Evolutionary conservation across 2,888 invertebrate species (phyloP).

Genomic region (Lacanobia oleracea): DNA sequence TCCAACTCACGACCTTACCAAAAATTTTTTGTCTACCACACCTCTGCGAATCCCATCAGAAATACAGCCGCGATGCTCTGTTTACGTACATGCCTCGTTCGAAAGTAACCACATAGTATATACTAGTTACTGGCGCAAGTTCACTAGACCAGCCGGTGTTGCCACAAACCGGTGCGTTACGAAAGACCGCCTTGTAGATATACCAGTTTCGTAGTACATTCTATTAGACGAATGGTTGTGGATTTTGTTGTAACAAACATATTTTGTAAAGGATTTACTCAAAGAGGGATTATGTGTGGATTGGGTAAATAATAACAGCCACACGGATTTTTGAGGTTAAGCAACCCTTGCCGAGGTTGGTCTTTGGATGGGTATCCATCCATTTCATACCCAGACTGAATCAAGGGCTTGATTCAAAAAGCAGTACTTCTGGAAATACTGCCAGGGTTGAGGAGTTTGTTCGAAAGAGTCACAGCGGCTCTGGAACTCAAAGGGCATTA

Average conservation of each 20-base stretch:
- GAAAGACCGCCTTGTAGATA: slow-evolving; percentile 25
- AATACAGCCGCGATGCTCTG: neutral
- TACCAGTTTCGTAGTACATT: slow-evolving; percentile 23
- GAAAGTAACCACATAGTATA: slow-evolving; percentile 36
- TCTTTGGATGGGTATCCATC: no score
- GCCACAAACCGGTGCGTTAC: slow-evolving; percentile 39
- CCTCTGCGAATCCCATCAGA: neutral
- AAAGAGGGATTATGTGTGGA: neutral
- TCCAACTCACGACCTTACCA: no score
- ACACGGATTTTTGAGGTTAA: neutral
- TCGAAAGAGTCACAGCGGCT: no score
- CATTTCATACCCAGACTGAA: no score
- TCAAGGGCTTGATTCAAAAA: no score
- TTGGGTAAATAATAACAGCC: no score
- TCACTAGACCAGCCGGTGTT: slow-evolving; percentile 46
- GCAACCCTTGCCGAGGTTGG: neutral
- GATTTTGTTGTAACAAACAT: slow-evolving; percentile 12
- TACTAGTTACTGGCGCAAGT: slow-evolving; percentile 50
- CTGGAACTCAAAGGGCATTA: no score
- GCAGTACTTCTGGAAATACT: no score
- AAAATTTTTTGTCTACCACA: neutral
- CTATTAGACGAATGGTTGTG: neutral
- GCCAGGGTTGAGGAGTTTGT: no score
- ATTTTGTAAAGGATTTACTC: neutral
- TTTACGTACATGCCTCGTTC: slow-evolving; percentile 36